Evolutionary conservation across 2,113 vertebrate genomes (phyloP).

Genomic region (Vulpes vulpes): DNA sequence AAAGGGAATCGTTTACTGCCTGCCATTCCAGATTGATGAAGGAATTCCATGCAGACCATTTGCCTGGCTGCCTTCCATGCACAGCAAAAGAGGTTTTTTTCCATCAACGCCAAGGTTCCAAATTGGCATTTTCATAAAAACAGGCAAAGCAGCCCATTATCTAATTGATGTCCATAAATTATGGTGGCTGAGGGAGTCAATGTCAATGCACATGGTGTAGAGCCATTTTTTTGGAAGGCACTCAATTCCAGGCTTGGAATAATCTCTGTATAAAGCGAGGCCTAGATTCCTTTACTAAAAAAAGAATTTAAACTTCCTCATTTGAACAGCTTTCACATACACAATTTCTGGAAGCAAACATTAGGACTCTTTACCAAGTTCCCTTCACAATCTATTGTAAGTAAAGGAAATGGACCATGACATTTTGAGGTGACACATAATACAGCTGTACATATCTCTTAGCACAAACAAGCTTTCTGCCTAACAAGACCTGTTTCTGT

Average conservation of each 20-base stretch:
- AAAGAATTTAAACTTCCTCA: not conserved
- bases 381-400: constrained; percentile 25
- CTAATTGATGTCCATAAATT: constrained; percentile 79
- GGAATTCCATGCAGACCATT: constrained; percentile 62
- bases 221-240: constrained; percentile 38
- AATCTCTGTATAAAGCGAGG: not conserved
- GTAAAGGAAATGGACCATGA: constrained; percentile 31
- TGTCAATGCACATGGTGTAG: constrained; percentile 10
- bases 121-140: constrained; percentile 78
- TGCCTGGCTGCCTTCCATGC: constrained; percentile 33
- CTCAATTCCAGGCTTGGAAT: constrained; percentile 50
- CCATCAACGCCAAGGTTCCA: constrained; percentile 67
- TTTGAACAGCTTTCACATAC: constrained; percentile 37
- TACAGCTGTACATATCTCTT: constrained; percentile 38
- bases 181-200: constrained; percentile 8
- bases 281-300: not conserved
- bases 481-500: constrained; percentile 51
- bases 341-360: constrained; percentile 54
- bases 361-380: not conserved
- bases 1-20: not conserved
- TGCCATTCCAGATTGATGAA: constrained; percentile 65
- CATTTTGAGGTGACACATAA: constrained; percentile 44
- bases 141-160: constrained; percentile 74
- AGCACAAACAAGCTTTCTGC: constrained; percentile 55
- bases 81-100: constrained; percentile 58